Evolutionary conservation across 2,888 invertebrate genomes (phyloP).

Genomic region (Morpho deidamia): DNA sequence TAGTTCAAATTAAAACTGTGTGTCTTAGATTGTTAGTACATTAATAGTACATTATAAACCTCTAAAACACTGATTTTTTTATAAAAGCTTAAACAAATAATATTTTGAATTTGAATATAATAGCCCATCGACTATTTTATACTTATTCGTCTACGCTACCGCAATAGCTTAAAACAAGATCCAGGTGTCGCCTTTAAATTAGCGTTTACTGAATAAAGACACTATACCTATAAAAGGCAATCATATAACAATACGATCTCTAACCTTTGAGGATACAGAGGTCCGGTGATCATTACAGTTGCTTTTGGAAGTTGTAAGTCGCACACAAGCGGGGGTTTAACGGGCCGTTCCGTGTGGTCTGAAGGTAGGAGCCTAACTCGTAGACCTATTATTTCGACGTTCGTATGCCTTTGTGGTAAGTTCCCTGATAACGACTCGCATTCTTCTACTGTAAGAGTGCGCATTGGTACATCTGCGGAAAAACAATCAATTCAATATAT

Average conservation of each 20-base stretch:
- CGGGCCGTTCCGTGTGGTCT: conserved; percentile 42
- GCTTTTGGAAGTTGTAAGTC: conserved; percentile 40
- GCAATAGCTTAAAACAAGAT: too few species aligned
- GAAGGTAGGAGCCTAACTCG: conserved; percentile 42
- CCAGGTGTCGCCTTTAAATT: too few species aligned
- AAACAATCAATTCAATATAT: background rate
- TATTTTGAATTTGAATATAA: too few species aligned
- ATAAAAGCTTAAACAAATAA: too few species aligned
- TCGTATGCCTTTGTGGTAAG: conserved; percentile 45
- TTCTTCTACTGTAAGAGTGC: conserved; percentile 58
- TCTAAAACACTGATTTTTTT: too few species aligned
- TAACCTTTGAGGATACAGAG: conserved; percentile 59
- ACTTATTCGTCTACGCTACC: too few species aligned
- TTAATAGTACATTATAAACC: too few species aligned
- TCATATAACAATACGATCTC: background rate
- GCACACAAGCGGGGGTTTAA: conserved; percentile 31
- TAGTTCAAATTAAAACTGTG: too few species aligned
- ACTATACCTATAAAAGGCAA: too few species aligned
- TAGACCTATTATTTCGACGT: conserved; percentile 35
- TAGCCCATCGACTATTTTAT: too few species aligned
- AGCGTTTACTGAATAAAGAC: too few species aligned
- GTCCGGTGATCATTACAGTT: conserved; percentile 33
- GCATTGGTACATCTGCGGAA: conserved; percentile 38
- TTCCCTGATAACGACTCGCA: conserved; percentile 55
- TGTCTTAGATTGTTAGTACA: too few species aligned